Base-by-base conservation (phyloP, 2,797 vertebrate genomes). In the Margarornis squamiger region DNA sequence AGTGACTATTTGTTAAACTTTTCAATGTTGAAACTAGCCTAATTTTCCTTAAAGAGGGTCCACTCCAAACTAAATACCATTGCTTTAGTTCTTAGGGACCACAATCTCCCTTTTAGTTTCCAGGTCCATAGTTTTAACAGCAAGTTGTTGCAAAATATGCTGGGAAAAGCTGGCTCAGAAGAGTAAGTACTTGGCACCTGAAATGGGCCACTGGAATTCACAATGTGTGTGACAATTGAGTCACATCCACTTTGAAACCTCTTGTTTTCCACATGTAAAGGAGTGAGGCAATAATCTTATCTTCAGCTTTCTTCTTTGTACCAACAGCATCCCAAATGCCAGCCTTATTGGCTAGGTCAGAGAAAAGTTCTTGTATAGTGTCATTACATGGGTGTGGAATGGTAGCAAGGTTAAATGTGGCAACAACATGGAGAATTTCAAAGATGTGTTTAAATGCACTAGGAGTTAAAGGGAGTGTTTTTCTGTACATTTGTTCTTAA, bases 381-480 rank as follows among this genome's bases (percentile, higher is more conserved):
- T 48, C 49, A 6, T 29, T 57, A 49, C 52, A 88, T 41, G 41
- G 8, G 27, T 30, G 14, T 36, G 41, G 77, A 88, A 58, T 34
- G 59, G 48, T 38, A 74, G 67, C 1, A 2, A 86, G 21, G 51
- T 52, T 88, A 36, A 81, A 51, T 30, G 55, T 82, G 74, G 74
- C 75, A 93, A 63, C 83, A 95, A 34, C 49, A 34, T 7, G 8
- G 57, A 84, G 61, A 82, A 71, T 86, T 79, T 95, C 57, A 77
- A 78, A 65, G 29, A 15, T 62, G 30, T 66, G 58, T 88, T 94
- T 83, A 78, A 85, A 61, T 94, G 92, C 88, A 95, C 82, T 92
- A 89, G 96, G 96, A 95, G 43, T 77, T 92, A 95, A 97, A 97
- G 95, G 95, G 93, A 95, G 71, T 3, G 3, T 54, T 46, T 74